These are phyloP conservation scores for Melitaea cinxia DNA, from an alignment of 1,140 invertebrate genomes.

Conservation along the genomic window DNA sequence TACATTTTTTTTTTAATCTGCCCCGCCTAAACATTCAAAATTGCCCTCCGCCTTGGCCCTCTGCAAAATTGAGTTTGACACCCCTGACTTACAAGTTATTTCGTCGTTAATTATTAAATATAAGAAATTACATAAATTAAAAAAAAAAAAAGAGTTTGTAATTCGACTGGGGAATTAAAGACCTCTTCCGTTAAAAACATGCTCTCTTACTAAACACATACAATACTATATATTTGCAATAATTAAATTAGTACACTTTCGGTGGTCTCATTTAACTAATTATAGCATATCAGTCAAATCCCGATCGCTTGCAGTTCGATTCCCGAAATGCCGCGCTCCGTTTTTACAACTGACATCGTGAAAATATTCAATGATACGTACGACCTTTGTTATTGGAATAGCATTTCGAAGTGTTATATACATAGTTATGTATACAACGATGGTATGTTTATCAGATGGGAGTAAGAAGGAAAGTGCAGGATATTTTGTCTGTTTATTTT, in stretches of 20 bases:
- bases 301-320: conserved; percentile 18
- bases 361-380: conserved; percentile 24
- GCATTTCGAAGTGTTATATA: neutral
- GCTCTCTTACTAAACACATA: neutral
- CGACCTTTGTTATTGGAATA: neutral
- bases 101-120: too few relatives aligned
- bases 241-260: neutral
- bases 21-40: too few relatives aligned
- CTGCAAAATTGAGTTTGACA: too few relatives aligned
- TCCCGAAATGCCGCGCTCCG: conserved; percentile 1
- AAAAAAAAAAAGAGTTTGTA: too few relatives aligned
- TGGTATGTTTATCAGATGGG: neutral
- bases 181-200: neutral
- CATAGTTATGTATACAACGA: neutral
- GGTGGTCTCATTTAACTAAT: conserved; percentile 14
- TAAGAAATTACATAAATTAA: too few relatives aligned
- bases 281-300: conserved; percentile 30
- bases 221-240: neutral
- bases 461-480: too few relatives aligned
- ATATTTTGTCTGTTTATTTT: neutral
- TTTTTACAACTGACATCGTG: conserved; percentile 25
- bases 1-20: too few relatives aligned
- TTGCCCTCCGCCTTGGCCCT: too few relatives aligned
- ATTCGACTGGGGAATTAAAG: too few relatives aligned
- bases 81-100: too few relatives aligned